phyloP scores from a whole-genome alignment of 2,797 vertebrate species.

The Pseudopleuronectes americanus region DNA sequence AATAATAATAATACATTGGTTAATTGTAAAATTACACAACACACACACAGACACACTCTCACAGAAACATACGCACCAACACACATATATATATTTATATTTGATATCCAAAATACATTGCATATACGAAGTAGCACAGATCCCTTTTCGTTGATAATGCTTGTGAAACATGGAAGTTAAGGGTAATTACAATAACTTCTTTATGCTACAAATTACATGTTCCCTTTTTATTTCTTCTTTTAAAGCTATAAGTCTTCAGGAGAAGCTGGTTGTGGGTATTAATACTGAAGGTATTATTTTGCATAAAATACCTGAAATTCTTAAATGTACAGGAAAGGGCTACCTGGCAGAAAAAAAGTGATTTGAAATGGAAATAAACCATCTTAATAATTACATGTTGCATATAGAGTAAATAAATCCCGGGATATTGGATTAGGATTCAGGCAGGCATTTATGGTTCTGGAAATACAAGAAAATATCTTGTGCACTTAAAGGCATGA shows the following conservation, averaged over 20 bases:
- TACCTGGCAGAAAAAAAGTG: slow-evolving; percentile 50
- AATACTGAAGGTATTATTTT: slow-evolving; percentile 62
- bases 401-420: slow-evolving; percentile 64
- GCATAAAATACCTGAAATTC: slow-evolving; percentile 70
- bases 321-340: slow-evolving; percentile 64
- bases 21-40: slow-evolving; percentile 96
- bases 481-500: slow-evolving; percentile 74
- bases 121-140: slow-evolving; percentile 92
- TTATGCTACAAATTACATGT: slow-evolving; percentile 81
- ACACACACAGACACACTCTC: slow-evolving; percentile 87
- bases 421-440: slow-evolving; percentile 61
- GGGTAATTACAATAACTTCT: slow-evolving; percentile 78
- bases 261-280: slow-evolving; percentile 62
- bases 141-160: slow-evolving; percentile 82
- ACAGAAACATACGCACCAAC: slow-evolving; percentile 80
- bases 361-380: slow-evolving; percentile 54
- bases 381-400: slow-evolving; percentile 51
- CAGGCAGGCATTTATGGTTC: slow-evolving; percentile 77
- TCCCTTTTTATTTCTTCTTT: slow-evolving; percentile 66
- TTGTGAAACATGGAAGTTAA: slow-evolving; percentile 72
- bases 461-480: slow-evolving; percentile 70
- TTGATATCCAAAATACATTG: slow-evolving; percentile 96
- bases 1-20: slow-evolving; percentile 84
- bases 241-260: slow-evolving; percentile 65
- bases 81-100: slow-evolving; percentile 88